Conservation (phyloP, 1,140 invertebrate genomes). For the Tachypleus tridentatus region DNA sequence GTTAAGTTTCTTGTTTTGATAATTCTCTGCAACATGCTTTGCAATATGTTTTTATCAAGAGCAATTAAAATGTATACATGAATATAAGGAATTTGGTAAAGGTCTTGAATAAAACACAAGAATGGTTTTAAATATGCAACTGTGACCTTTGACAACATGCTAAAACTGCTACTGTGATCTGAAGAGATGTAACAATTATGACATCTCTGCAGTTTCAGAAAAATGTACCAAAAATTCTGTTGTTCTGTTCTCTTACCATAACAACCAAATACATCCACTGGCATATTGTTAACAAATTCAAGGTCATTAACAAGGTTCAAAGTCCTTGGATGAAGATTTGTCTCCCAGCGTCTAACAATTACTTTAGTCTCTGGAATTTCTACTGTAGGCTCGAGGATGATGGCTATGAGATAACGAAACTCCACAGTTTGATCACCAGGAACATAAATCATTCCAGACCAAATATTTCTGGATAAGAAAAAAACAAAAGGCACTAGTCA, state of each 20-base stretch:
- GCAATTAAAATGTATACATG: too few species aligned
- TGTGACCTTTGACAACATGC: too few species aligned
- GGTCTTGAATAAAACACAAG: too few species aligned
- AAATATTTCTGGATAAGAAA: conserved; percentile 22
- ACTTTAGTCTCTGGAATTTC: conserved; percentile 14
- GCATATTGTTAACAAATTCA: conserved; percentile 11
- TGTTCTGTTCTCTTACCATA: conserved; percentile 30
- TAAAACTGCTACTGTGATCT: too few species aligned
- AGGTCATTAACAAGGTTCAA: conserved; percentile 34
- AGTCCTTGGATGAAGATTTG: conserved; percentile 53
- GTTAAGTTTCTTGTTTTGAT: too few species aligned
- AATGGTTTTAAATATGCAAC: too few species aligned
- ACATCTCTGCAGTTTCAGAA: too few species aligned
- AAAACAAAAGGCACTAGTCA: conserved; percentile 2
- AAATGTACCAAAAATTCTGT: too few species aligned
- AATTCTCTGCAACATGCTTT: too few species aligned
- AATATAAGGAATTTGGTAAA: too few species aligned
- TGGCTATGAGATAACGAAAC: conserved; percentile 66
- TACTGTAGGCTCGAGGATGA: conserved; percentile 36
- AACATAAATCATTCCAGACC: conserved; percentile 35
- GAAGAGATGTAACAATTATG: too few species aligned
- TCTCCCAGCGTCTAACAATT: conserved; percentile 64
- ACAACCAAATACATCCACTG: conserved; percentile 19
- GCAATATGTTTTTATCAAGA: too few species aligned
- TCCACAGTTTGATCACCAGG: conserved; percentile 50